A percentile compares a stretch with the other conserved stretches of the same genome.
These are phyloP conservation scores for Brachyistius frenatus DNA, from an alignment of 2,113 vertebrate species.

Conservation along the genomic window DNA sequence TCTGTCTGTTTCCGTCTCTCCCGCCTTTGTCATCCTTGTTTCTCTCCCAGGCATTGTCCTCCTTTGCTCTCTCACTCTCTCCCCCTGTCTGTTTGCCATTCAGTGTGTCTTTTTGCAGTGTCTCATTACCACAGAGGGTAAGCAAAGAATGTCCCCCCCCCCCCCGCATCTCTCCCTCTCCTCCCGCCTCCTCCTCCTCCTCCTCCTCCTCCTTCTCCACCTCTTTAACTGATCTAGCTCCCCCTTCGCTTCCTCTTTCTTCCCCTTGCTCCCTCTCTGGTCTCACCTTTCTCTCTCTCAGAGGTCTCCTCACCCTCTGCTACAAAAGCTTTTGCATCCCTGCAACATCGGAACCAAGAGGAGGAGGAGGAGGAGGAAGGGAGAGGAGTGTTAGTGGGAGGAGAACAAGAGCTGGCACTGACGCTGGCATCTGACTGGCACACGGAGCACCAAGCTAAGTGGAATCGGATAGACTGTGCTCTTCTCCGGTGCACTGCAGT, in stretches of 20 bases:
- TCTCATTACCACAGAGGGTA: constrained; percentile 53
- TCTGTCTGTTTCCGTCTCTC: constrained; percentile 16
- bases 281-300: constrained; percentile 36
- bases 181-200: constrained; percentile 9
- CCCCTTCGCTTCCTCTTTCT: constrained; percentile 5
- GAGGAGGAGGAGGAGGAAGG: constrained; percentile 3
- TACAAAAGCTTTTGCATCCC: constrained; percentile 50
- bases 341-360: constrained; percentile 38
- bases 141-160: constrained; percentile 33
- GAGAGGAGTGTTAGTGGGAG: constrained; percentile 25
- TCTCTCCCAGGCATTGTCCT: constrained; percentile 43
- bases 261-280: constrained; percentile 13
- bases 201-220: not conserved
- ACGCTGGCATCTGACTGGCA: constrained; percentile 64
- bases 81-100: constrained; percentile 41
- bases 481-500: constrained; percentile 36
- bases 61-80: constrained; percentile 37
- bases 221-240: constrained; percentile 34
- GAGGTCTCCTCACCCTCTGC: constrained; percentile 28
- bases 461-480: constrained; percentile 55
- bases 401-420: constrained; percentile 53
- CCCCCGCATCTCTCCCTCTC: not conserved
- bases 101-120: constrained; percentile 37
- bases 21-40: constrained; percentile 58
- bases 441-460: constrained; percentile 59